Base-by-base conservation (phyloP, 2,113 vertebrate genomes). In the Limanda limanda region DNA sequence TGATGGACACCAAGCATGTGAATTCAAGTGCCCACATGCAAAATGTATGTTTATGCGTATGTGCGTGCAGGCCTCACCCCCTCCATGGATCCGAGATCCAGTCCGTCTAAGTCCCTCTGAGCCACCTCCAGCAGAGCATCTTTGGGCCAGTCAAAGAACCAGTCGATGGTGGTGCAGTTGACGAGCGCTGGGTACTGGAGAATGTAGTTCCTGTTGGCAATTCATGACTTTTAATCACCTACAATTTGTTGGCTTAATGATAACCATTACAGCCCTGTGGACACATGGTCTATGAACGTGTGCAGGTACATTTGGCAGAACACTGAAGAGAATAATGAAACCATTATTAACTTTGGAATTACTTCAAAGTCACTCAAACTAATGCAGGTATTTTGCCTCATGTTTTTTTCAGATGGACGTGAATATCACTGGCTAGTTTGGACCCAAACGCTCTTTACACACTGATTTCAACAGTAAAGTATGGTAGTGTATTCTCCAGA, bases 141-240 rank as follows among this genome's bases (percentile, higher is more conserved):
- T 0, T 81, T 91, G 37, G 96, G 97, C 96, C 96, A 98, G 71
- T 97, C 95, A 10, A 93, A 95, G 89, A 97, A 97, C 96, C 96
- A 98, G 92, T 96, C 95, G n/a, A 97, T 96, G 52, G 96, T 95
- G 1, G 95, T 96, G 84, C 96, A 97, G 94, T 95, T 97, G 63
- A 98, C 95, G 45, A 98, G 88, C 0, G 96, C 96, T 0, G 96
- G 96, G 81, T 96, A 97, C 84, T 97, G 96, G 6, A 96, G 95
- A 48, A 97, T 94, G 65, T 92, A 94, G 73, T 96, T 96, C 87
- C 96, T 97, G 72, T 59, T 25, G n/a, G 62, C 7, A 9, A 73
- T 56, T 64, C 18, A 51, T 42, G 23, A 45, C 24, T 47, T 42
- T 7, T 31, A 59, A 21, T 45, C 4, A 21, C 15, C 37, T 37